Conservation (phyloP, 2,113 vertebrate species). For the Maccullochella peelii region DNA sequence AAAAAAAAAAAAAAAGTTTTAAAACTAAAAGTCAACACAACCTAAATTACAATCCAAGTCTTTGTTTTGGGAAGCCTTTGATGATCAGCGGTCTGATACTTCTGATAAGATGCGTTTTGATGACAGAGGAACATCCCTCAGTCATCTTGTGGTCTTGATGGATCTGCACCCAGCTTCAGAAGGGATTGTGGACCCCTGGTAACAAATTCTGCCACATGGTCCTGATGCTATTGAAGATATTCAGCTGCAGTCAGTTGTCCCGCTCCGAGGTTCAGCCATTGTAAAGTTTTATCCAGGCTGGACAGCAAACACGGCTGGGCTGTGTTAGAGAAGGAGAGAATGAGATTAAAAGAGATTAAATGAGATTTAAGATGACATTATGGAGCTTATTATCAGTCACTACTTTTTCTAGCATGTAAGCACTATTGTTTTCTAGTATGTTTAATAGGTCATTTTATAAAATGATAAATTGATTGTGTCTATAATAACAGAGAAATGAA, state of each 20-base stretch:
- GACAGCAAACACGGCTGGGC: slow-evolving; percentile 29
- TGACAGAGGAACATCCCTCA: not conserved
- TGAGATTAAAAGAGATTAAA: slow-evolving; percentile 6
- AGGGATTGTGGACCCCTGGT: not conserved
- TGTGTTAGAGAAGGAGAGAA: slow-evolving; percentile 46
- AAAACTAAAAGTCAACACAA: not conserved
- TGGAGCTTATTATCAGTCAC: not conserved
- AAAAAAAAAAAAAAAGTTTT: slow-evolving; percentile 6
- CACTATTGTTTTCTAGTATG: not conserved
- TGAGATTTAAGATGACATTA: not conserved
- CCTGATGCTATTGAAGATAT: not conserved
- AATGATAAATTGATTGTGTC: not conserved
- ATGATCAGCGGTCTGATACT: slow-evolving; percentile 34
- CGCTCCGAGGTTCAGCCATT: slow-evolving; percentile 53
- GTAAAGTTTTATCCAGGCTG: slow-evolving; percentile 33
- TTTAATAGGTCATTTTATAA: not conserved
- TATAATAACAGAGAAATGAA: not conserved
- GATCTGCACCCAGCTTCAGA: slow-evolving; percentile 22
- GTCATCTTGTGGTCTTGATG: slow-evolving; percentile 44
- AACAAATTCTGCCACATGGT: slow-evolving; percentile 39
- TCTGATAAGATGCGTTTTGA: slow-evolving; percentile 19
- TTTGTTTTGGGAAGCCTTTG: slow-evolving; percentile 48
- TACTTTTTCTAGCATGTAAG: not conserved
- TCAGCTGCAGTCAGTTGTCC: slow-evolving; percentile 41
- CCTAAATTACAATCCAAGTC: slow-evolving; percentile 58